These are phyloP conservation scores for Ramphastos sulfuratus DNA, from an alignment of 2,113 vertebrate genomes.

Conservation along the genomic window DNA sequence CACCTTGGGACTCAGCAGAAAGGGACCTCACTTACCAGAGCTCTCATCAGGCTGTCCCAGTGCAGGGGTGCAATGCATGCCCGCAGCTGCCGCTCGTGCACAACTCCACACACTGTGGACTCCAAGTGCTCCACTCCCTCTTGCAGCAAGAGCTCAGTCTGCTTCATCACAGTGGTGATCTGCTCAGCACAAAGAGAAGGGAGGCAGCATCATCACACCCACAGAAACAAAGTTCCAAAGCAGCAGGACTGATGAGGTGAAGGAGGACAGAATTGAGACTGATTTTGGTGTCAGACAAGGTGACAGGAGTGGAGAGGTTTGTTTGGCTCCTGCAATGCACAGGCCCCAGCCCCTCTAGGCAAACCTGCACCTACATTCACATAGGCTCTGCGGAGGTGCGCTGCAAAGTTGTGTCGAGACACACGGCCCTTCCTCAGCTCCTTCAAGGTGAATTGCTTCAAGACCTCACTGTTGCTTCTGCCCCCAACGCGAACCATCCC, in stretches of 20 bases:
- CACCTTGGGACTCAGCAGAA: background rate
- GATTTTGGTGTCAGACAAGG: background rate
- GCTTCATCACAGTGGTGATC: conserved; percentile 76
- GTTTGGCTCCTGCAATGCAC: background rate
- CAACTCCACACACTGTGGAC: conserved; percentile 75
- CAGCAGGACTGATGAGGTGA: background rate
- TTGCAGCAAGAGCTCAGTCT: conserved; percentile 66
- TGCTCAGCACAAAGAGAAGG: conserved; percentile 56
- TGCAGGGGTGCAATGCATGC: conserved; percentile 74
- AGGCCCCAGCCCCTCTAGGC: background rate
- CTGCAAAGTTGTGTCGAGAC: conserved; percentile 63
- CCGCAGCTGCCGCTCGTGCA: conserved; percentile 77
- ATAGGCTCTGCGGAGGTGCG: conserved; percentile 73
- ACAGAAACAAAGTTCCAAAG: too few species aligned
- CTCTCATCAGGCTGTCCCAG: conserved; percentile 76
- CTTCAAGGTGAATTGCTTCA: conserved; percentile 84
- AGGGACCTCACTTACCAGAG: conserved; percentile 27
- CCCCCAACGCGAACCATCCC: conserved; percentile 91
- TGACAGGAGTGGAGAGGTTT: background rate
- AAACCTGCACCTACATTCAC: conserved; percentile 70
- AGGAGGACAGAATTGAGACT: background rate
- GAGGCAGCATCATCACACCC: background rate
- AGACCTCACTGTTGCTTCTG: conserved; percentile 85
- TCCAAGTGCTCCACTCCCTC: conserved; percentile 67
- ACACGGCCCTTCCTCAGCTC: conserved; percentile 73